Evolutionary conservation across 2,113 vertebrate species (phyloP), one percentile per base, ranked within the genome.

Genomic region (Gadus macrocephalus): DNA sequence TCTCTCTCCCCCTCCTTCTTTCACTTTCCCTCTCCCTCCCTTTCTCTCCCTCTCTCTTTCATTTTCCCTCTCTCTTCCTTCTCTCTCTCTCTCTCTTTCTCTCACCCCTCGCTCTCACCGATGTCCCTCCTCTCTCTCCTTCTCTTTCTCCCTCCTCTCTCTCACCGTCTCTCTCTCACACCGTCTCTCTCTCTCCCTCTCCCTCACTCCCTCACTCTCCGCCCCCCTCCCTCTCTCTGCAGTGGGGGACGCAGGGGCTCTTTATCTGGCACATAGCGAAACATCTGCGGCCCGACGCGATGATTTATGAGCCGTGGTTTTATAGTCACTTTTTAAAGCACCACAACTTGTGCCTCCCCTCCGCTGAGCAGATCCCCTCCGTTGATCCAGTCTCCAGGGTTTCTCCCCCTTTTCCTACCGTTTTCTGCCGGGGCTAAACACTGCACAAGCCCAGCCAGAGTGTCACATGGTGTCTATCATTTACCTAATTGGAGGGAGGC

Each of bases 291-390:
- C 12, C 15, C 77, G 82, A 79, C 82, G 69, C 35, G 8, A 62
- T 85, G 85, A 89, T 89, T 83, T 83, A 88, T 86, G 85, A 85
- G 83, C 80, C 53, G 5, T 76, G 80, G 78, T 81, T 85, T 87
- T 83, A 87, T 73, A 79, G 85, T 85, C 84, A 73, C 78, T 76
- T 81, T 49, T 83, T 88, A 87, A 87, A 86, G 78, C 72, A 49
- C 66, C 17, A 55, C 77, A 80, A 85, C 77, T 86, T 86, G 75
- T 79, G 75, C 78, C 79, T 76, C 78, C 77, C 25, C 35, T 11
- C 42, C 42, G 12, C 42, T 49, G 9, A 9, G 42, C 42, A 49
- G 42, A 49, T 49, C 12, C 42, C 9, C 42, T 49, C 42, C 2
- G 22, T 2, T 14, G 42, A 9, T 49, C 42, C 42, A 11, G 42